Conservation (phyloP, 2,113 vertebrate genomes). For the Riparia riparia region DNA sequence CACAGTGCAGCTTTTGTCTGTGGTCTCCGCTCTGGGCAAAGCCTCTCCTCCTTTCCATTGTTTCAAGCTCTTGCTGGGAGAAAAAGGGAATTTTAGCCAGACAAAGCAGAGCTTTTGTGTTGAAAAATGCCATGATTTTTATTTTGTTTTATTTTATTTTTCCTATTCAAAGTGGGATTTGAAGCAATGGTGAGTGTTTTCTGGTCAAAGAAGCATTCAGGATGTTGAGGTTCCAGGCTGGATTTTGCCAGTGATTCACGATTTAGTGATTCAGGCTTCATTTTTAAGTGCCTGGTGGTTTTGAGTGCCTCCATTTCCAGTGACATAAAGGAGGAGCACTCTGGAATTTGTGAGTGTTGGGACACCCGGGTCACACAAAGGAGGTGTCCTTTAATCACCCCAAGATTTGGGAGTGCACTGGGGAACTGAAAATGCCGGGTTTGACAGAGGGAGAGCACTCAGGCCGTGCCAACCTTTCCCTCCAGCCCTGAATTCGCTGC, state of each 20-base stretch:
- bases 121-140: not conserved
- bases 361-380: accelerated
- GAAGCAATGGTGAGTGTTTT: not conserved
- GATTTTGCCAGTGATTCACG: not conserved
- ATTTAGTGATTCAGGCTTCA: not conserved
- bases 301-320: not conserved
- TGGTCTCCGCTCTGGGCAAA: not conserved
- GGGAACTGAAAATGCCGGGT: not conserved
- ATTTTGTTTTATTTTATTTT: not conserved
- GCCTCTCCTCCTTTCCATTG: not conserved
- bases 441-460: not conserved
- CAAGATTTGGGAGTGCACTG: accelerated
- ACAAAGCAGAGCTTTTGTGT: not conserved
- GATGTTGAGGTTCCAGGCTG: not conserved
- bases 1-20: not conserved
- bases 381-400: not conserved
- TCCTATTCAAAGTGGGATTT: not conserved
- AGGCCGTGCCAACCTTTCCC: not conserved
- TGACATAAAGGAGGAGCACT: accelerated
- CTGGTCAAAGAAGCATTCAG: not conserved
- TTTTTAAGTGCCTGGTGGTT: not conserved
- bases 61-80: not conserved
- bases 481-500: not conserved
- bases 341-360: not conserved
- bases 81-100: not conserved